Base-by-base conservation (phyloP, 2,113 vertebrate genomes). In the Eublepharis macularius region DNA sequence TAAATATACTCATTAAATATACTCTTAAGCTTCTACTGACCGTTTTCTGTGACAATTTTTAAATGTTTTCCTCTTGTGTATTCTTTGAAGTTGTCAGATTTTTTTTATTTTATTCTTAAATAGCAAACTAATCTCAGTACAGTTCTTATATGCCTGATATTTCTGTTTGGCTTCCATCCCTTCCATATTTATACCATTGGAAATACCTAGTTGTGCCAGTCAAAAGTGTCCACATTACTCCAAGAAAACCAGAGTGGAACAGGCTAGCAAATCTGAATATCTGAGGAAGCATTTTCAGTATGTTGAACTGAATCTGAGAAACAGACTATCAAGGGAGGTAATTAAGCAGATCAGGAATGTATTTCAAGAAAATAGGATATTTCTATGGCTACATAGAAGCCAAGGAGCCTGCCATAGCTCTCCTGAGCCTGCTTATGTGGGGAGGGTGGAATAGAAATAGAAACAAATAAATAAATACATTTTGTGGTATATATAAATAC, bases 81-180 rank as follows among this genome's bases (percentile, higher is more conserved):
- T 82, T 86, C 77, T 84, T 89, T 43, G 34, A 47, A 13, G 12
- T 73, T 83, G 17, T 39, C 68, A 86, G 57, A 85, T 89, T 3
- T 63, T 83, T 74, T 83, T 72, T 76, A 36, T 1, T 41, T 72
- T 76, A 36, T 1, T 41, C 12, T 6, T 69, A 77, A 47, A 43
- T 85, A 47, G 26, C 76, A 68, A 29, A 24, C 49, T 43, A 24
- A 16, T 86, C 16, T 66, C 66, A 54, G 16, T 70, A 36, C n/a
- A 26, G 34, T 17, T 49, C 63, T 12, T 32, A 65, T 89, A n/a
- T 86, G 80, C 16, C n/a, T 83, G 70, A 24, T 39, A 84, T 17
- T 10, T 39, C 74, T 73, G n/a, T 32, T 45, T 86, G 26, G 1
- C 43, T 12, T 78, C 81, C 81, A 84, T 16, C 6, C 81, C 84